Evolutionary conservation across 2,888 invertebrate genomes (phyloP), one percentile per base, ranked within the genome.

Genomic region (Drosophila mercatorum): DNA sequence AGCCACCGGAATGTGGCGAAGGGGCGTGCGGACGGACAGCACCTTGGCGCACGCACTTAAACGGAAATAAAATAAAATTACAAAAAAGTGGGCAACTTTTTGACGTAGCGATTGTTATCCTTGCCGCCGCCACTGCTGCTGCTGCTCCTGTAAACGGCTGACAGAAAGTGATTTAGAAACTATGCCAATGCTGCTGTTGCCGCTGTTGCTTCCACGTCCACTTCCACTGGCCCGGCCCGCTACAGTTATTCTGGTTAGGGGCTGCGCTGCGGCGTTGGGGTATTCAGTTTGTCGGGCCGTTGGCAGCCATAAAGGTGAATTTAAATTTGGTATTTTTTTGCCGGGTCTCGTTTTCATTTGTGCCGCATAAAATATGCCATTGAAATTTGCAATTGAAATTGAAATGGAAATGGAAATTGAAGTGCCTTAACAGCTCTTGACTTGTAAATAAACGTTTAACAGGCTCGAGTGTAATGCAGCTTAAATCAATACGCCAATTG

Each of bases 151-250:
- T 70, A 73, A 84, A 71, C 74, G 78, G 76, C 84, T 89, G 89
- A 89, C 89, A 87, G 89, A 72, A 87, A 89, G 88, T 89, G 84
- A 84, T 84, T 84, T 89, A 89, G 89, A 84, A 84, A 84, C 84
- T 84, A 89, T 84, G 79, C 81, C 71, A 75, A 58, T 73, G 65
- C 67, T 67, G 46, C 44, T 17, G 46, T 22, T 49, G 47, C 56
- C 38, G 47, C 46, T 73, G 65, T 63, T 67, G 41, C 40, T 44
- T 12, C 12, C 12, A 22, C 28, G 3, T 28, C 28, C 28, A 28
- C 28, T 28, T 28, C 28, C 3, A 28, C 28, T 38, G 49, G 51
- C 46, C 47, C 26, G 52, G 51, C 46, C 47, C 26, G 52, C 31
- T 46, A 59, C 46, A 49, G 55, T 43, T 59, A 61, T 55, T 61